Conservation (phyloP, 2,888 invertebrate species). For the Brachypalpus laphriformis region DNA sequence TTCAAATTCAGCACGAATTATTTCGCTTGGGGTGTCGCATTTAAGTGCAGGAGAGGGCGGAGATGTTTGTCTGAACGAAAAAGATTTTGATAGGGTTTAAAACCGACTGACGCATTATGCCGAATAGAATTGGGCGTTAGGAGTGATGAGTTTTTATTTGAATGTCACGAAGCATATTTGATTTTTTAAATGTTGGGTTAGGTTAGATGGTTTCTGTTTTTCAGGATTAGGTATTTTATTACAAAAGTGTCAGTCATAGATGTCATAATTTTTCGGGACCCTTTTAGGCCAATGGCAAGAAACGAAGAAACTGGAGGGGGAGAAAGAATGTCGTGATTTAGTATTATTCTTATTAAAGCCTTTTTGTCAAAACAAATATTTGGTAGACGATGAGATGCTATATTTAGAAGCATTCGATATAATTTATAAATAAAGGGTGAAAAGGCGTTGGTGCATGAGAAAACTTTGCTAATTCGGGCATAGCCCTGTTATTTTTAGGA, state of each 20-base stretch:
- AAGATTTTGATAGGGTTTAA: not conserved
- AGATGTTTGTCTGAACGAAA: not conserved
- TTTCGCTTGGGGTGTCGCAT: slow-evolving; percentile 35
- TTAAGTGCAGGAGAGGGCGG: not conserved
- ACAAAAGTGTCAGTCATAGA: not conserved
- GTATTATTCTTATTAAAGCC: not conserved
- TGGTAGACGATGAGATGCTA: not conserved
- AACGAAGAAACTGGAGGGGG: not conserved
- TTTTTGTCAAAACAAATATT: not conserved
- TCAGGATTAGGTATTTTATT: not conserved
- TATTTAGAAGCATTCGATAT: not conserved
- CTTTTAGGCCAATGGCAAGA: not conserved
- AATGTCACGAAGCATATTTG: not conserved
- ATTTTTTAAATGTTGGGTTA: not conserved
- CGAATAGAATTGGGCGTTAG: not conserved
- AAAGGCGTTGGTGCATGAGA: not conserved
- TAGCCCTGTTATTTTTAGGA: not conserved
- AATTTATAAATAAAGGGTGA: not conserved
- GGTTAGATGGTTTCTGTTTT: not conserved
- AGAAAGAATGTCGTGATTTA: not conserved
- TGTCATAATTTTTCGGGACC: not conserved
- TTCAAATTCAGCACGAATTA: slow-evolving; percentile 43
- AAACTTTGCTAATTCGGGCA: not conserved
- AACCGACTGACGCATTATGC: not conserved
- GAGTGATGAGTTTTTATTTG: not conserved